Percentiles rank a stretch among this genome's conserved stretches.
phyloP scores from a whole-genome alignment of 2,888 invertebrate genomes.

The Acanthosepion esculentum region DNA sequence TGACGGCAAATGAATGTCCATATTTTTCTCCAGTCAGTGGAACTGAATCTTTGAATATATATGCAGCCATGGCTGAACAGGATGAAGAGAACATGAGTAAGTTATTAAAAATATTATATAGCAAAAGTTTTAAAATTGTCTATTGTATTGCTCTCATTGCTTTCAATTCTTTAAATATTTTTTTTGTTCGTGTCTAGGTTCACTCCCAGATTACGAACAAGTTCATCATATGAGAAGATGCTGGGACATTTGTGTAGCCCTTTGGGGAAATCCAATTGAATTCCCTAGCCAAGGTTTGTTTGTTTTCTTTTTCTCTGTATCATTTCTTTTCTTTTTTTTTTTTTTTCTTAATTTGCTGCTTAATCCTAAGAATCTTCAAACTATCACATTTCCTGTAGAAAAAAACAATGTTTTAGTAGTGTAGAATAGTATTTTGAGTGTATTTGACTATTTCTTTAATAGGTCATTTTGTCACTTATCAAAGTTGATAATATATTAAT shows the following conservation, averaged over 20 bases:
- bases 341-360: neutral
- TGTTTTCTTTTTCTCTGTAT: neutral
- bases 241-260: conserved; percentile 85
- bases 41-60: conserved; percentile 78
- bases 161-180: neutral
- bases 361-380: neutral
- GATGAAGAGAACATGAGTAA: conserved; percentile 60
- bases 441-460: too few relatives aligned
- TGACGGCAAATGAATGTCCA: conserved; percentile 77
- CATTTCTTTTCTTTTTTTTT: neutral
- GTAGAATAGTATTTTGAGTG: too few relatives aligned
- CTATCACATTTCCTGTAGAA: neutral
- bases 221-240: conserved; percentile 69
- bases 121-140: neutral
- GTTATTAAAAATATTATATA: neutral
- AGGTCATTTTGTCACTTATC: too few relatives aligned
- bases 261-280: conserved; percentile 88
- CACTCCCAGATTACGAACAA: conserved; percentile 62
- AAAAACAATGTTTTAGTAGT: too few relatives aligned
- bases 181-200: conserved; percentile 54
- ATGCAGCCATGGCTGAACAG: conserved; percentile 75
- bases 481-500: too few relatives aligned
- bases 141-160: neutral
- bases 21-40: conserved; percentile 75
- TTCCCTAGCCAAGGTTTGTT: conserved; percentile 73